These are phyloP conservation scores for Asbolus verrucosus DNA, from an alignment of 1,140 invertebrate genomes.

Conservation along the genomic window DNA sequence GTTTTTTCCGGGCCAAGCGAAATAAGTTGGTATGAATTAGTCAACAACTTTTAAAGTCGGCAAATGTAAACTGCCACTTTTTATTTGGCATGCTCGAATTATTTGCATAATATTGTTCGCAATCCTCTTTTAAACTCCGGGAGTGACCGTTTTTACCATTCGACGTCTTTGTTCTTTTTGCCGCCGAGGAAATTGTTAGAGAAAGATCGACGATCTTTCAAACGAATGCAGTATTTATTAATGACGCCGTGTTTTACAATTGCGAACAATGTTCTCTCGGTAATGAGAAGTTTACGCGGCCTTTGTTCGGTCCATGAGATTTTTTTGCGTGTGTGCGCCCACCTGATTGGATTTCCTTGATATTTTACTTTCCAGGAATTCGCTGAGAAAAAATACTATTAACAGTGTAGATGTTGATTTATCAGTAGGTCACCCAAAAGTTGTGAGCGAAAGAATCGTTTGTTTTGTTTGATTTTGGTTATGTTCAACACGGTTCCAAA, in stretches of 20 bases:
- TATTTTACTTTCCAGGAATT: too few relatives aligned
- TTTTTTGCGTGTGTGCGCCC: too few relatives aligned
- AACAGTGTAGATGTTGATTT: too few relatives aligned
- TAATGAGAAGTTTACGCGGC: conserved; percentile 6
- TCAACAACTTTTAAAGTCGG: conserved; percentile 62
- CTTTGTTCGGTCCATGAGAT: too few relatives aligned
- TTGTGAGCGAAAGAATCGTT: too few relatives aligned
- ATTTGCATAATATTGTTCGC: conserved; percentile 62
- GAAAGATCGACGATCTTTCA: conserved; percentile 26
- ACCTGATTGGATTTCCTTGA: too few relatives aligned
- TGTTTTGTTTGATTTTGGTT: too few relatives aligned
- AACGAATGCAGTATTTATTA: conserved; percentile 44
- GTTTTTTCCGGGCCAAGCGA: conserved; percentile 43
- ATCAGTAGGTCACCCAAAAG: too few relatives aligned
- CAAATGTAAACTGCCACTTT: conserved; percentile 63
- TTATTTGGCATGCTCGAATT: conserved; percentile 60
- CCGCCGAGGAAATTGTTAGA: conserved; percentile 18
- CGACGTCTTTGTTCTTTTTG: conserved; percentile 37
- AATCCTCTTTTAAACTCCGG: conserved; percentile 45
- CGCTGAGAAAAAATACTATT: too few relatives aligned
- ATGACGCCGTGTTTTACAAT: conserved; percentile 49
- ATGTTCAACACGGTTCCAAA: too few relatives aligned
- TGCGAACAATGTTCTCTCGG: conserved; percentile 47
- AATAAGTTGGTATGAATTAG: conserved; percentile 63
- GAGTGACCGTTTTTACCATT: conserved; percentile 44